These are phyloP conservation scores for Tigriopus japonicus DNA, from an alignment of 1,140 invertebrate species.

Conservation along the genomic window DNA sequence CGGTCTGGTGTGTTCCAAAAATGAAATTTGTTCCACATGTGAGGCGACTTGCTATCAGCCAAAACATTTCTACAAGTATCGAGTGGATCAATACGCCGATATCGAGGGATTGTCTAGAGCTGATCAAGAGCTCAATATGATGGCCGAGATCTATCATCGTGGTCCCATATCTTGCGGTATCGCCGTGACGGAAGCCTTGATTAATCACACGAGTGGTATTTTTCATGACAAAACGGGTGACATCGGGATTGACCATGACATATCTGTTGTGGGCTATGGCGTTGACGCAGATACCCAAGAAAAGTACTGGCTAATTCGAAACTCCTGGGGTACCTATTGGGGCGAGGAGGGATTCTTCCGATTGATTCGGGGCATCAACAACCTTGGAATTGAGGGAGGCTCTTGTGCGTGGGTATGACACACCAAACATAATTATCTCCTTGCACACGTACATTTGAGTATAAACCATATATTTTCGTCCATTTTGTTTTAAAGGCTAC, in stretches of 20 bases:
- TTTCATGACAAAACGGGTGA: constrained; percentile 8
- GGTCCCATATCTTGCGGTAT: constrained; percentile 11
- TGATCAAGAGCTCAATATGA: constrained; percentile 9
- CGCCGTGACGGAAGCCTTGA: constrained; percentile 7
- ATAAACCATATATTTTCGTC: too few relatives aligned
- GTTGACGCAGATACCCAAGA: constrained; percentile 22
- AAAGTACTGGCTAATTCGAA: constrained; percentile 29
- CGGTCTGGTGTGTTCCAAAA: constrained; percentile 1
- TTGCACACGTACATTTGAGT: too few relatives aligned
- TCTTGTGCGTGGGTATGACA: constrained; percentile 3
- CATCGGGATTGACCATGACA: constrained; percentile 29
- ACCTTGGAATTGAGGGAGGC: constrained; percentile 11
- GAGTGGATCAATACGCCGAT: constrained; percentile 8
- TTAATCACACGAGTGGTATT: constrained; percentile 11
- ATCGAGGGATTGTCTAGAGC: not conserved
- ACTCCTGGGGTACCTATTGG: constrained; percentile 36
- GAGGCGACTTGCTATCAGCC: constrained; percentile 4
- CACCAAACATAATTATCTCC: too few relatives aligned
- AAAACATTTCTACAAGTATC: constrained; percentile 5
- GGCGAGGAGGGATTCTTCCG: constrained; percentile 13
- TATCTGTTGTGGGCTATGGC: constrained; percentile 34
- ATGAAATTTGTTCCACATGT: constrained; percentile 4
- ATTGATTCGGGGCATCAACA: constrained; percentile 7
- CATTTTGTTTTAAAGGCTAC: too few relatives aligned
- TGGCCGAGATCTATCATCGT: constrained; percentile 12